phyloP scores from a whole-genome alignment of 2,888 invertebrate species.

The Scotopteryx bipunctaria region DNA sequence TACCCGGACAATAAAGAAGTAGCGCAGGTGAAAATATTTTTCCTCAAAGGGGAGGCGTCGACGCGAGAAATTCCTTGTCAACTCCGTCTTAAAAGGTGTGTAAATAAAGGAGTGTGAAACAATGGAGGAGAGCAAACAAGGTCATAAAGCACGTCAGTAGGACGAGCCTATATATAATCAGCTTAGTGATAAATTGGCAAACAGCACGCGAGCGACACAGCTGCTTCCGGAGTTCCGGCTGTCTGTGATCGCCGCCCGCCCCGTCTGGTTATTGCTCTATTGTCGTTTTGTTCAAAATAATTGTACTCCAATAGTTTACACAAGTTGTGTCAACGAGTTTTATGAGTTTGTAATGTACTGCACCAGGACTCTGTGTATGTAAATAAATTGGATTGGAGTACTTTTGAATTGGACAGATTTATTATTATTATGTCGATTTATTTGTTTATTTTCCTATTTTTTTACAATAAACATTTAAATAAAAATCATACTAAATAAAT shows the following conservation, averaged over 20 bases:
- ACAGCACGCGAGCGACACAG: slow-evolving; percentile 80
- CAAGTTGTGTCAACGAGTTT: neutral
- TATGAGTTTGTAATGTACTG: slow-evolving; percentile 1
- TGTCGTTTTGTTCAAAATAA: slow-evolving; percentile 20
- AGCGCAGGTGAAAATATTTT: slow-evolving; percentile 28
- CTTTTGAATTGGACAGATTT: too few relatives aligned
- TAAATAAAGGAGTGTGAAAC: slow-evolving; percentile 72
- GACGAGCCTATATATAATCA: slow-evolving; percentile 81
- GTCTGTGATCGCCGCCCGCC: slow-evolving; percentile 34
- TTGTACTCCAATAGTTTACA: slow-evolving; percentile 11
- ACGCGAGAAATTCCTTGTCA: slow-evolving; percentile 41
- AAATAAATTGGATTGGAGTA: too few relatives aligned
- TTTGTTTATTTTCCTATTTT: too few relatives aligned
- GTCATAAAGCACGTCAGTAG: slow-evolving; percentile 76
- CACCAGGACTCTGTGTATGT: too few relatives aligned
- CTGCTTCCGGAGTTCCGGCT: slow-evolving; percentile 65
- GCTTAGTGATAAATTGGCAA: slow-evolving; percentile 83
- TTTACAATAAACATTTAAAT: too few relatives aligned
- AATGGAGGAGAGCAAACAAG: slow-evolving; percentile 73
- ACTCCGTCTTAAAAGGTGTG: slow-evolving; percentile 57
- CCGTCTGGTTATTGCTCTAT: slow-evolving; percentile 20
- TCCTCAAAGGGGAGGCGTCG: slow-evolving; percentile 39
- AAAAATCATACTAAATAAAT: too few relatives aligned
- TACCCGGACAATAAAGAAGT: slow-evolving; percentile 24
- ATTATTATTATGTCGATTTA: too few relatives aligned